Evolutionary conservation across 2,888 invertebrate genomes (phyloP).

Genomic region (Villa cingulata): DNA sequence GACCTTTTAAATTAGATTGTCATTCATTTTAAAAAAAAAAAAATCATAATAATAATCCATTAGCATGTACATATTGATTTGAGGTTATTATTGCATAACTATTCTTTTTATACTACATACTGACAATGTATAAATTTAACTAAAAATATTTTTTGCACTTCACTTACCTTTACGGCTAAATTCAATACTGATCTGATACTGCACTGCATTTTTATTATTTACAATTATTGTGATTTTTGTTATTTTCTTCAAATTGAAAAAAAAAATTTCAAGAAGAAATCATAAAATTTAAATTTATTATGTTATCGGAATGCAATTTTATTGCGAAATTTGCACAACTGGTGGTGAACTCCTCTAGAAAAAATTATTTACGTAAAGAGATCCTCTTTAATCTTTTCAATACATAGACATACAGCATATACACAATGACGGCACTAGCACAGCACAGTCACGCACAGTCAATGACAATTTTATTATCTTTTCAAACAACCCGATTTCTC

Average conservation of each 20-base stretch:
- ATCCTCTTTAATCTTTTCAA: no score
- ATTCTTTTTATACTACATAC: background rate
- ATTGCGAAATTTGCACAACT: background rate
- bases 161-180: constrained; percentile 10
- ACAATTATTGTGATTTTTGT: background rate
- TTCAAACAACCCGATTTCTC: no score
- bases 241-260: no score
- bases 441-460: no score
- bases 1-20: background rate
- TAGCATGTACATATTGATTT: no score
- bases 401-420: no score
- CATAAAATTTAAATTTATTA: background rate
- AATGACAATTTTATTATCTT: no score
- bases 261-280: background rate
- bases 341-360: no score
- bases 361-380: no score
- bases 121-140: background rate
- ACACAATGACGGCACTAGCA: no score
- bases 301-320: background rate
- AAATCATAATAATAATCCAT: no score
- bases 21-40: background rate
- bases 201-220: constrained; percentile 10
- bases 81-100: constrained; percentile 10
- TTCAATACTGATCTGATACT: constrained; percentile 9
- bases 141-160: background rate